These are phyloP conservation scores for Drosophila kambysellisi DNA, from an alignment of 2,888 invertebrate species.

Conservation along the genomic window DNA sequence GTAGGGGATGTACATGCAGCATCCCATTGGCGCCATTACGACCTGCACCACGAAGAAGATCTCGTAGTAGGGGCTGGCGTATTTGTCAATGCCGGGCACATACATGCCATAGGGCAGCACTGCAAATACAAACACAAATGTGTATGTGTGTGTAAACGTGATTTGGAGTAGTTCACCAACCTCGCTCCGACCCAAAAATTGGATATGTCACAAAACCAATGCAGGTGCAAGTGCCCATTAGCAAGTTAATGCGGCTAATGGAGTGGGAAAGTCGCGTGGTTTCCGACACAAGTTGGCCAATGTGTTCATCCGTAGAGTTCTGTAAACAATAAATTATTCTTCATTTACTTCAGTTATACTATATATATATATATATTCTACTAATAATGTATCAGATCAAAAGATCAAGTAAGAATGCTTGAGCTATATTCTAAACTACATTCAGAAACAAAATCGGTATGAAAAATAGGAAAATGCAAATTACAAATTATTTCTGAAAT, in stretches of 20 bases:
- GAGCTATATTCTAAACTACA: no score
- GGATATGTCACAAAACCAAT: slow-evolving; percentile 76
- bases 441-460: not conserved
- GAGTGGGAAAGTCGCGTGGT: slow-evolving; percentile 59
- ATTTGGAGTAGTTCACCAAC: slow-evolving; percentile 37
- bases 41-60: slow-evolving; percentile 70
- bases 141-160: not conserved
- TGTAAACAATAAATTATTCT: slow-evolving; percentile 15
- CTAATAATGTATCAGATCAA: not conserved
- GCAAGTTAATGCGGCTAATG: slow-evolving; percentile 71
- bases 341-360: not conserved
- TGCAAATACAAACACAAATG: slow-evolving; percentile 30
- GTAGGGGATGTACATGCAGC: slow-evolving; percentile 81
- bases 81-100: slow-evolving; percentile 72
- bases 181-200: slow-evolving; percentile 68
- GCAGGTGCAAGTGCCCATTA: slow-evolving; percentile 71
- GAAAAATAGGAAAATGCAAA: not conserved
- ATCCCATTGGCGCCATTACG: slow-evolving; percentile 79
- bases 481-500: no score
- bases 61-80: slow-evolving; percentile 71
- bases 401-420: not conserved
- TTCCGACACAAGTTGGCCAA: slow-evolving; percentile 54
- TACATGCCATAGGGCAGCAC: slow-evolving; percentile 79
- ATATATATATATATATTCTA: no score
- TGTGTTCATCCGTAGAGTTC: slow-evolving; percentile 50